Evolutionary conservation across 2,888 invertebrate species (phyloP).

Genomic region (Harpalus rufipes): DNA sequence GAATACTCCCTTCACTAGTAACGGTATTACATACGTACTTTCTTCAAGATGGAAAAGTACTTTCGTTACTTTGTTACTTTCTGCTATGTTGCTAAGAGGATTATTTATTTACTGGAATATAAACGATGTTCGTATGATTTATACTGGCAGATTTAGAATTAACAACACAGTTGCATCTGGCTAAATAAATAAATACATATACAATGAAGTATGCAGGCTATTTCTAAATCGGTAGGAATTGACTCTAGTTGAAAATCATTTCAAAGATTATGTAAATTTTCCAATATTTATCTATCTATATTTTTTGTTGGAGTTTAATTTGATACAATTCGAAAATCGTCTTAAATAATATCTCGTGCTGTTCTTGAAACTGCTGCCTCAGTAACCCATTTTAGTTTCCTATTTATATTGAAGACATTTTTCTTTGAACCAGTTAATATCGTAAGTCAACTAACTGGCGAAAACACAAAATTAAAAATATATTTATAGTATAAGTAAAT

Average conservation of each 20-base stretch:
- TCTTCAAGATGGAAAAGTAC: slow-evolving; percentile 1
- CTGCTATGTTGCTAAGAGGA: neutral
- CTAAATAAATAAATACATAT: neutral
- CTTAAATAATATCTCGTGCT: no score
- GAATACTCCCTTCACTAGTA: slow-evolving; percentile 27
- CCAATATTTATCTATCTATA: neutral
- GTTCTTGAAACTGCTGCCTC: slow-evolving; percentile 11
- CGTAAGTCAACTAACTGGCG: slow-evolving; percentile 17
- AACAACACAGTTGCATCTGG: neutral
- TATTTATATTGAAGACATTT: slow-evolving; percentile 7
- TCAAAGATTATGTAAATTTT: neutral
- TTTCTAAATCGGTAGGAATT: neutral
- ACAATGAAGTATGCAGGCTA: neutral
- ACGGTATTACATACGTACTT: neutral
- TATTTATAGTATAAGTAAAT: slow-evolving; percentile 37
- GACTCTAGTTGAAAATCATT: neutral
- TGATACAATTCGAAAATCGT: no score
- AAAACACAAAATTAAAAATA: slow-evolving; percentile 38
- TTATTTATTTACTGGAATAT: neutral
- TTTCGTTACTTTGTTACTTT: slow-evolving; percentile 26
- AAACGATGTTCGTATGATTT: neutral
- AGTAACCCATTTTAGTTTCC: slow-evolving; percentile 28
- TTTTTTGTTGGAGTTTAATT: no score
- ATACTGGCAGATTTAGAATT: neutral
- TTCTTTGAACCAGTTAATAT: slow-evolving; percentile 37